A percentile compares a stretch with the other conserved stretches of the same genome.
Conservation (phyloP, 2,113 vertebrate genomes). For the Platysteira castanea region DNA sequence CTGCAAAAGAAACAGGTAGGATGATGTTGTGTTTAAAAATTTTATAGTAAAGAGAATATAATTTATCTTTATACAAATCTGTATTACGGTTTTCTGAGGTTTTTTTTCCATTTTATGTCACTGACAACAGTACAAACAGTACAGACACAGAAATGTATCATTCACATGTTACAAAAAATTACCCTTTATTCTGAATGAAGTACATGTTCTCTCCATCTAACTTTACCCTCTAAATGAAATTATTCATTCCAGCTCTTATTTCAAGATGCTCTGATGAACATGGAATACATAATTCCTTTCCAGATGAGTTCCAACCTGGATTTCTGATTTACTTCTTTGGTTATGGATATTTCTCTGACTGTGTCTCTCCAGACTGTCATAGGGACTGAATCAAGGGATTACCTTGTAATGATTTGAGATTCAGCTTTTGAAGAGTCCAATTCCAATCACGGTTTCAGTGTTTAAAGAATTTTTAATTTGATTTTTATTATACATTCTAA, state of each 20-base stretch:
- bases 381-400: not conserved
- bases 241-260: not conserved
- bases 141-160: not conserved
- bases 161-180: not conserved
- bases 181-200: not conserved
- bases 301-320: accelerated
- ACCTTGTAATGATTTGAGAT: not conserved
- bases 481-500: not conserved
- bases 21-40: not conserved
- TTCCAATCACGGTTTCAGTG: not conserved
- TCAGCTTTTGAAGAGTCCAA: not conserved
- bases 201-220: not conserved
- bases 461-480: not conserved
- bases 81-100: not conserved
- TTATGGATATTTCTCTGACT: not conserved
- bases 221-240: not conserved
- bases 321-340: not conserved
- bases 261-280: not conserved
- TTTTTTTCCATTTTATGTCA: not conserved
- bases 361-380: accelerated
- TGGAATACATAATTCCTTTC: not conserved
- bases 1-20: not conserved
- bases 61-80: not conserved
- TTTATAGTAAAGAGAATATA: not conserved
- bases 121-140: not conserved